Evolutionary conservation across 1,140 invertebrate genomes (phyloP).

Genomic region (Drosophila grimshawi): DNA sequence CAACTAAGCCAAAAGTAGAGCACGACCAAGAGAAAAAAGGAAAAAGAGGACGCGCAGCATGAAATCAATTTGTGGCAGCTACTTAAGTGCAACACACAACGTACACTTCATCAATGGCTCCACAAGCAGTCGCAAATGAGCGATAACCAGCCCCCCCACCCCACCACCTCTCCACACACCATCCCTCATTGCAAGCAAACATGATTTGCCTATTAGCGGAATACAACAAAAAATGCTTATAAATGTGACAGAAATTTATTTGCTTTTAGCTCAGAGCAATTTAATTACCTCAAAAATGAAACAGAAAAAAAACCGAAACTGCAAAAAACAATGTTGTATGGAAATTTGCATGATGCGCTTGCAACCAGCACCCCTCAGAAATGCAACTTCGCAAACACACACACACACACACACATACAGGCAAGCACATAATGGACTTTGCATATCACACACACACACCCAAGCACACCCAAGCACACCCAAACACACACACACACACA

Average conservation of each 20-base stretch:
- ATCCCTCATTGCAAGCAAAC: constrained; percentile 27
- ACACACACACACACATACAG: constrained; percentile 20
- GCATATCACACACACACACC: constrained; percentile 13
- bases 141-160: constrained; percentile 15
- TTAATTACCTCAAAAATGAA: constrained; percentile 68
- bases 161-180: too few relatives aligned
- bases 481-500: constrained; percentile 20
- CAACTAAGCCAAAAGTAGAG: constrained; percentile 46
- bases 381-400: constrained; percentile 22
- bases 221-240: constrained; percentile 35
- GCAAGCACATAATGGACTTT: constrained; percentile 6
- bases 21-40: constrained; percentile 40
- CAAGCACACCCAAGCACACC: constrained; percentile 10
- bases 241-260: constrained; percentile 58
- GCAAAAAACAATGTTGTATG: constrained; percentile 27
- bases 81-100: constrained; percentile 74
- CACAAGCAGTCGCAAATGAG: constrained; percentile 44
- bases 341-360: constrained; percentile 66
- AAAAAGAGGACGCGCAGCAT: constrained; percentile 48
- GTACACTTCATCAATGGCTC: constrained; percentile 47
- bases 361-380: constrained; percentile 44
- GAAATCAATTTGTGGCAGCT: constrained; percentile 83
- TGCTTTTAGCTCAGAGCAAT: constrained; percentile 48
- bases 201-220: constrained; percentile 76
- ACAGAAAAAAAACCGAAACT: background rate